Evolutionary conservation across 2,888 invertebrate species (phyloP).

Genomic region (Microctonus aethiopoides): DNA sequence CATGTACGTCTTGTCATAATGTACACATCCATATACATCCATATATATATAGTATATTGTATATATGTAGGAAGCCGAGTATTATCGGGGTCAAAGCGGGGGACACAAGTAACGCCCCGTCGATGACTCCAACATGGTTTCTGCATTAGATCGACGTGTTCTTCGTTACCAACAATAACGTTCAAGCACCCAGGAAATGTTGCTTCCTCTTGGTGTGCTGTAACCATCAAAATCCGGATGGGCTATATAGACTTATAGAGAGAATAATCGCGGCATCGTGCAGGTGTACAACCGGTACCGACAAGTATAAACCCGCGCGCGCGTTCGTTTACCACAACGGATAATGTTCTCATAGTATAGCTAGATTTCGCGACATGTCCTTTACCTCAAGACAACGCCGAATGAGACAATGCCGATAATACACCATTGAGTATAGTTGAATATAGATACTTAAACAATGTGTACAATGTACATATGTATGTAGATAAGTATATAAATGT

Average conservation of each 20-base stretch:
- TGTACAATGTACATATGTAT: no score
- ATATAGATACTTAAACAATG: no score
- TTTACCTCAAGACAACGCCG: not conserved
- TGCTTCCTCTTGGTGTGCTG: slow-evolving; percentile 37
- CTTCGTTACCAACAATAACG: slow-evolving; percentile 62
- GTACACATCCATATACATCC: not conserved
- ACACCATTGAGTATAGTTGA: no score
- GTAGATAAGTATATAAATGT: no score
- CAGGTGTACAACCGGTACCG: slow-evolving; percentile 29
- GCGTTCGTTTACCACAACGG: slow-evolving; percentile 10
- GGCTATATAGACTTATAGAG: not conserved
- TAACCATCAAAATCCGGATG: slow-evolving; percentile 52
- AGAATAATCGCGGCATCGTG: not conserved
- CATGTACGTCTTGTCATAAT: not conserved
- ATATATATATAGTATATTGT: not conserved
- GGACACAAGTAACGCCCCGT: slow-evolving; percentile 28
- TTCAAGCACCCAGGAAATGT: slow-evolving; percentile 50
- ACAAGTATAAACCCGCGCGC: not conserved
- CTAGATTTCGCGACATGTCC: slow-evolving; percentile 17
- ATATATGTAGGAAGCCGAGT: slow-evolving; percentile 44
- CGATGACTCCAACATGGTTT: slow-evolving; percentile 59
- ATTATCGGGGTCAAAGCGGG: slow-evolving; percentile 58
- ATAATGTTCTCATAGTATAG: slow-evolving; percentile 17
- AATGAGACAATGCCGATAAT: not conserved
- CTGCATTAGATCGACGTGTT: slow-evolving; percentile 65